These are phyloP conservation scores for Aplodontia rufa DNA, from an alignment of 2,113 vertebrate genomes.

Conservation along the genomic window DNA sequence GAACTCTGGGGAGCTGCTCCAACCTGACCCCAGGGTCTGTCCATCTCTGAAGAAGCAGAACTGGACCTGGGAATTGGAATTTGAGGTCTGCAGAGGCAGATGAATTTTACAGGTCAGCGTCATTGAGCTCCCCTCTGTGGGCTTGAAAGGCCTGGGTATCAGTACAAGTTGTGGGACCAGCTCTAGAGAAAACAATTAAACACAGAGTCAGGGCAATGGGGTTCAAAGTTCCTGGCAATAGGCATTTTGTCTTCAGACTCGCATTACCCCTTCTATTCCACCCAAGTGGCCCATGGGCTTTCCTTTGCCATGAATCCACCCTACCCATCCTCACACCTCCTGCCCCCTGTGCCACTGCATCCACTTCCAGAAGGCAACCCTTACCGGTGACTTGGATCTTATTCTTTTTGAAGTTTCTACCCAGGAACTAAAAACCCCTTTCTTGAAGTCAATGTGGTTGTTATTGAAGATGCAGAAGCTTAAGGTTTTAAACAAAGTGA, in stretches of 20 bases:
- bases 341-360: neutral
- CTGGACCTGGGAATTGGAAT: accelerated
- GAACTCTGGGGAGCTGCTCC: neutral
- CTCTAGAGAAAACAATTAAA: slow-evolving; percentile 41
- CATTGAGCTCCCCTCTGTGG: slow-evolving; percentile 40
- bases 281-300: neutral
- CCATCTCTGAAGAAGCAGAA: slow-evolving; percentile 47
- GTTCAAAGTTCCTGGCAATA: neutral
- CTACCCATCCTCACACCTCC: neutral
- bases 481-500: neutral
- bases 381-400: neutral
- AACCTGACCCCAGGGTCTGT: accelerated
- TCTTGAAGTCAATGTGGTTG: neutral
- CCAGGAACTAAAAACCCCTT: neutral
- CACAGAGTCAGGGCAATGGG: neutral
- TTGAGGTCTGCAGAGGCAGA: accelerated
- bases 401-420: neutral
- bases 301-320: neutral
- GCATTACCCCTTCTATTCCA: neutral
- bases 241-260: neutral
- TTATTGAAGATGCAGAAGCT: neutral
- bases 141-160: neutral
- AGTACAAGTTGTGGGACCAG: neutral
- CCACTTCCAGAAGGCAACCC: neutral
- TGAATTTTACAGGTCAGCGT: slow-evolving; percentile 35